Evolutionary conservation across 2,113 vertebrate species (phyloP).

Genomic region (Tetrao urogallus): DNA sequence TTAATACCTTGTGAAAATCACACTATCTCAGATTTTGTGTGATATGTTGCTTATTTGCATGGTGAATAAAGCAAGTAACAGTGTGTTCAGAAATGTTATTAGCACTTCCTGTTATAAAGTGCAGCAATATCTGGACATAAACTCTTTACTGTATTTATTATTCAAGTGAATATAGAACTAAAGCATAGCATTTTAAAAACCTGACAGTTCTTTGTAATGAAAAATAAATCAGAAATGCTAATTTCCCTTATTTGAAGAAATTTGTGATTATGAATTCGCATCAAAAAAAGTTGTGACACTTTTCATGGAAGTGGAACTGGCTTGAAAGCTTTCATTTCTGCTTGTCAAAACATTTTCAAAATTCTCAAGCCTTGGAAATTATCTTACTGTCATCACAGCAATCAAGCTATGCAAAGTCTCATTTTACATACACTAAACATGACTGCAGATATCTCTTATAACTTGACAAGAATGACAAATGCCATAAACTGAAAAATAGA

Average conservation of each 20-base stretch:
- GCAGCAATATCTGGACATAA: not conserved
- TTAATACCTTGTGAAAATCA: not conserved
- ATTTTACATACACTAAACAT: slow-evolving; percentile 67
- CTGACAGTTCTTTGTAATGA: slow-evolving; percentile 9
- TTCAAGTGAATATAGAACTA: slow-evolving; percentile 19
- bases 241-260: slow-evolving; percentile 54
- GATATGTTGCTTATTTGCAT: not conserved
- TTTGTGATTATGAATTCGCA: slow-evolving; percentile 43
- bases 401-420: slow-evolving; percentile 48
- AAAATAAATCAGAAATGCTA: slow-evolving; percentile 66
- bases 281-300: slow-evolving; percentile 35
- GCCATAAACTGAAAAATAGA: slow-evolving; percentile 31
- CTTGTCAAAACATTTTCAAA: slow-evolving; percentile 80
- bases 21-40: not conserved
- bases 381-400: slow-evolving; percentile 75
- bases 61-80: not conserved
- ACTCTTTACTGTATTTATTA: not conserved
- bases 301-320: slow-evolving; percentile 48
- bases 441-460: slow-evolving; percentile 38
- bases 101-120: not conserved
- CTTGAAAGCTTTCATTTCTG: slow-evolving; percentile 73
- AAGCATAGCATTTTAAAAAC: not conserved
- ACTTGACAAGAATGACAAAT: slow-evolving; percentile 21
- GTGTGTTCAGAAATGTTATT: not conserved
- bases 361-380: slow-evolving; percentile 70